Conservation (phyloP, 2,888 invertebrate genomes). For the Calameuta pallipes region DNA sequence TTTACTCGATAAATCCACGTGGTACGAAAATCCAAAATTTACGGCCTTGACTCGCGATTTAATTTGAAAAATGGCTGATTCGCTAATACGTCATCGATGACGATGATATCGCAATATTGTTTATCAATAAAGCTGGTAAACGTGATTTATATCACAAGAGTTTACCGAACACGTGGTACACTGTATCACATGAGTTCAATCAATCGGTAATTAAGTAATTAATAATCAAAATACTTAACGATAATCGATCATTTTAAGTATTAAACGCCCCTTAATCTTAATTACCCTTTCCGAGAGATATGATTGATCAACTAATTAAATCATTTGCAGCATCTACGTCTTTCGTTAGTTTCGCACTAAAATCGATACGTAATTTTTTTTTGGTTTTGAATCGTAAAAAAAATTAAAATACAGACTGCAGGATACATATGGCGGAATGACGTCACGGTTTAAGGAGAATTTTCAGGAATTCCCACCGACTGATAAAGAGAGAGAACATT, state of each 20-base stretch:
- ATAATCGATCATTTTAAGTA: constrained; percentile 20
- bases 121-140: background rate
- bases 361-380: background rate
- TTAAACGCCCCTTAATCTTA: constrained; percentile 21
- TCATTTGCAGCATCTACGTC: background rate
- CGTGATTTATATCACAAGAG: background rate
- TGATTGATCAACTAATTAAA: constrained; percentile 22
- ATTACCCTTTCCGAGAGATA: constrained; percentile 21
- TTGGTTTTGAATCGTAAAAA: background rate
- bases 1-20: background rate
- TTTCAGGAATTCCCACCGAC: background rate
- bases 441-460: background rate
- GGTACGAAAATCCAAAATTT: background rate
- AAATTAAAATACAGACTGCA: too few relatives aligned
- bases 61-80: background rate
- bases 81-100: background rate
- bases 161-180: constrained; percentile 9
- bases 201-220: constrained; percentile 23
- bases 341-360: background rate
- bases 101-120: background rate
- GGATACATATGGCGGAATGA: background rate
- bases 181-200: constrained; percentile 17
- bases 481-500: background rate
- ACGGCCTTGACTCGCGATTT: background rate
- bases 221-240: constrained; percentile 20